phyloP scores from a whole-genome alignment of 2,113 vertebrate genomes.

The Pogonocichla stellata region DNA sequence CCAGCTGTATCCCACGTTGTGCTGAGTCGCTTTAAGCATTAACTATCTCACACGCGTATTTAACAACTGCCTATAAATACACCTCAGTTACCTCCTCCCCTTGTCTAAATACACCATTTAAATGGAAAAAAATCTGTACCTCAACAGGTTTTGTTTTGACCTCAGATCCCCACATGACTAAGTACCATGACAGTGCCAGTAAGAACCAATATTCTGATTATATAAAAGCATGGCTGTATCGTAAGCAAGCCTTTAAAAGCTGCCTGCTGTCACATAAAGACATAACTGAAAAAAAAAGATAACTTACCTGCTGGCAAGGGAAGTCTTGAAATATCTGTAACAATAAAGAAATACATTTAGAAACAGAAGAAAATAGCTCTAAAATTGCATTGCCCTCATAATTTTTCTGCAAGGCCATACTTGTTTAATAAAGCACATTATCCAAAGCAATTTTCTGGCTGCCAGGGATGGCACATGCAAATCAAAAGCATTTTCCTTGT shows the following conservation, averaged over 20 bases:
- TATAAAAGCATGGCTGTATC: neutral
- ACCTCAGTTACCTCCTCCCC: neutral
- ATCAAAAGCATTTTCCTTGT: neutral
- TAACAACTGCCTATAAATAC: neutral
- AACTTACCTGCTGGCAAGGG: conserved; percentile 84
- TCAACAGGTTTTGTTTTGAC: conserved; percentile 5
- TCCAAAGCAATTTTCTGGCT: neutral
- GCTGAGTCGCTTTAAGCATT: neutral
- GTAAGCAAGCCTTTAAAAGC: neutral
- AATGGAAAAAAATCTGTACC: neutral
- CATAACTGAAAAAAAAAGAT: neutral
- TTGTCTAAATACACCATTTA: conserved; percentile 2
- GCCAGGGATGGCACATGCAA: neutral
- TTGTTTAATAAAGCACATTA: neutral
- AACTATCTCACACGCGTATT: neutral
- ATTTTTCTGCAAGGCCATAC: neutral
- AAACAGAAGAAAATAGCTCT: neutral
- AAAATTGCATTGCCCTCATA: neutral
- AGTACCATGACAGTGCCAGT: neutral
- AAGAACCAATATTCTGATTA: neutral
- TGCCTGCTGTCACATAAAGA: neutral
- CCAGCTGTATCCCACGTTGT: neutral
- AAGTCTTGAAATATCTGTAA: conserved; percentile 89
- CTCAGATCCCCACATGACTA: neutral
- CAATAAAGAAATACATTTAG: conserved; percentile 57